Percentiles rank a stretch among this genome's conserved stretches.
These are phyloP conservation scores for Phalacrocorax brasilianus DNA, from an alignment of 2,113 vertebrate genomes.

Conservation along the genomic window DNA sequence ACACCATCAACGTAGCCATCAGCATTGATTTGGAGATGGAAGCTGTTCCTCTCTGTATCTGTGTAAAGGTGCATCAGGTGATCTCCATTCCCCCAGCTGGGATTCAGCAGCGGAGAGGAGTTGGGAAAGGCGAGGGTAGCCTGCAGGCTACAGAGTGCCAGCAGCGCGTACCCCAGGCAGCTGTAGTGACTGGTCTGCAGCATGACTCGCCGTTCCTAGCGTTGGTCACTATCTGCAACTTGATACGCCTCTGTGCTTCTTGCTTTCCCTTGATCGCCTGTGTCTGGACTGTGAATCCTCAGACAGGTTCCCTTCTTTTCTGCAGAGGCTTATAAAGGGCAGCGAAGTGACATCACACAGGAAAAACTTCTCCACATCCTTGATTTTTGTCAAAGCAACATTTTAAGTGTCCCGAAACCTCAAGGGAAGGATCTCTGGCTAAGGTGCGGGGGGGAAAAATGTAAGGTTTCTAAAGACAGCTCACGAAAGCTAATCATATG, in stretches of 20 bases:
- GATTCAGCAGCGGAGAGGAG: conserved; percentile 74
- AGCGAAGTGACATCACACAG: conserved; percentile 77
- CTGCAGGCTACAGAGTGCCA: conserved; percentile 52
- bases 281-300: conserved; percentile 1
- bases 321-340: conserved; percentile 74
- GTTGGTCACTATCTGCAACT: conserved; percentile 7
- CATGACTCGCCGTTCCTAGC: neutral
- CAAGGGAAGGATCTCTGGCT: conserved; percentile 67
- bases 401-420: conserved; percentile 69
- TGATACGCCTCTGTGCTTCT: neutral
- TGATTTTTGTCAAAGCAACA: conserved; percentile 75
- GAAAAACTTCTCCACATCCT: conserved; percentile 77
- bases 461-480: conserved; percentile 72
- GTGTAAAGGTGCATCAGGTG: conserved; percentile 83
- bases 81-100: conserved; percentile 81
- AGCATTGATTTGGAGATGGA: conserved; percentile 87
- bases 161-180: conserved; percentile 43
- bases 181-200: neutral
- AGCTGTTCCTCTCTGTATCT: conserved; percentile 75
- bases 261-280: neutral
- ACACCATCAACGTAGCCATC: conserved; percentile 64
- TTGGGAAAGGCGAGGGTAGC: conserved; percentile 48
- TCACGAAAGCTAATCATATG: conserved; percentile 68
- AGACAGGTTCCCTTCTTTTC: conserved; percentile 55
- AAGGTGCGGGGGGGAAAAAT: conserved; percentile 53